Percentiles rank a stretch among this genome's conserved stretches.
Evolutionary conservation across 2,888 invertebrate genomes (phyloP).

Genomic region (Cartodere bifasciata): DNA sequence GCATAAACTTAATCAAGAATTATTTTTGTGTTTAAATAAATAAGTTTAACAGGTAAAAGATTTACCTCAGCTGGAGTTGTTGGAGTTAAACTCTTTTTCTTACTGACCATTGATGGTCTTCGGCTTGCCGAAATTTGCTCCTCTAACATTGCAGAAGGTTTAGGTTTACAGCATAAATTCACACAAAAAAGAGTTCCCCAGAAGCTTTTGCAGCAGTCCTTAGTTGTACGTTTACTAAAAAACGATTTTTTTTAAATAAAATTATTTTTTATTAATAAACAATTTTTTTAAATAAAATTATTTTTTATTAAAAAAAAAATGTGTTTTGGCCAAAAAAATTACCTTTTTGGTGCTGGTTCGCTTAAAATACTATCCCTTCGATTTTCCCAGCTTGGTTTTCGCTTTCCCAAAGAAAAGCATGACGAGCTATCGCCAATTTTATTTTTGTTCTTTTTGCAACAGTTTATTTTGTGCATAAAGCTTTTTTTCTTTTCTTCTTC

Average conservation of each 20-base stretch:
- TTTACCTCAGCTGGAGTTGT: slow-evolving; percentile 44
- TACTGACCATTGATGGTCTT: slow-evolving; percentile 50
- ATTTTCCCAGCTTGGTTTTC: slow-evolving; percentile 38
- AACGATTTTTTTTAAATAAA: no score
- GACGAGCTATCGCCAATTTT: slow-evolving; percentile 36
- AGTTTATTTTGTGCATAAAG: no score
- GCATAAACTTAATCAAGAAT: no score
- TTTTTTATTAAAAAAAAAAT: no score
- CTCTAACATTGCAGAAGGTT: no score
- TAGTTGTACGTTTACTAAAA: no score
- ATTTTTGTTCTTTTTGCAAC: slow-evolving; percentile 35
- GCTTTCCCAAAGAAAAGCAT: slow-evolving; percentile 26
- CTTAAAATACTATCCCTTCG: slow-evolving; percentile 44
- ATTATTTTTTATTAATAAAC: no score
- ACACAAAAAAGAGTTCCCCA: slow-evolving; percentile 27
- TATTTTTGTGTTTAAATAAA: no score
- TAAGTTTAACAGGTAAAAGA: slow-evolving; percentile 1
- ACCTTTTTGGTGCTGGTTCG: slow-evolving; percentile 33
- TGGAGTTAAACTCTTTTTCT: slow-evolving; percentile 53
- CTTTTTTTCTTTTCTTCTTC: no score
- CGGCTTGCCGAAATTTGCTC: slow-evolving; percentile 38
- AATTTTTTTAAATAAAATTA: no score
- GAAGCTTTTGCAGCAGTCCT: slow-evolving; percentile 22
- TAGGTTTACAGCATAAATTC: slow-evolving; percentile 20
- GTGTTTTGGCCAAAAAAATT: no score